phyloP scores from a whole-genome alignment of 2,113 vertebrate species.

The Oreochromis tanganicae region DNA sequence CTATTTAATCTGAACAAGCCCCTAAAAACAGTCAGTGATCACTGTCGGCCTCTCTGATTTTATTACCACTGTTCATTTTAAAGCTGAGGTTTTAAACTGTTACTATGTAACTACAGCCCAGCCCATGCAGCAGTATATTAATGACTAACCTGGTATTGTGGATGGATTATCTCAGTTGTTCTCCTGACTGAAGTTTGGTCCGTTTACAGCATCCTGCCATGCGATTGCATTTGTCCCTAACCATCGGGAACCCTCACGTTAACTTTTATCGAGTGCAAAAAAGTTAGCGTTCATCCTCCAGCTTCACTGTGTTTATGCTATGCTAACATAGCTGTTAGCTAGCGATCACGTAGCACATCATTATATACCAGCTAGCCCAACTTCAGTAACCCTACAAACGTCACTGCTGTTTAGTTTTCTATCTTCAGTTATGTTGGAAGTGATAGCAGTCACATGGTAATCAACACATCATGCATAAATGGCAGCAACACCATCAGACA shows the following conservation, averaged over 20 bases:
- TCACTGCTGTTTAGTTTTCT: too few species aligned
- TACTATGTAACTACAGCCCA: fast-evolving
- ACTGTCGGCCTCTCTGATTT: background rate
- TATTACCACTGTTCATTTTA: fast-evolving
- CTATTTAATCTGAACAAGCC: background rate
- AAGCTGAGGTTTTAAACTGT: background rate
- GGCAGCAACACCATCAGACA: background rate
- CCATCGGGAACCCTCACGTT: fast-evolving
- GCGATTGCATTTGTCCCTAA: fast-evolving
- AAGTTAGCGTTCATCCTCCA: background rate
- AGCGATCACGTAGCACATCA: too few species aligned
- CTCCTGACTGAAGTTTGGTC: background rate
- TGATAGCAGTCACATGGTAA: background rate
- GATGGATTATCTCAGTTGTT: background rate
- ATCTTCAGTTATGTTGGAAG: too few species aligned
- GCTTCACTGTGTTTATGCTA: too few species aligned
- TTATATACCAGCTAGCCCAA: fast-evolving
- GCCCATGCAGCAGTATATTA: too few species aligned
- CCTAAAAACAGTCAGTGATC: fast-evolving
- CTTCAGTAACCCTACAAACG: too few species aligned
- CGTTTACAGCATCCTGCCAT: background rate
- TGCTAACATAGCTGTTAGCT: too few species aligned
- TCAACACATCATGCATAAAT: background rate
- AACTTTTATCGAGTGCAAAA: background rate
- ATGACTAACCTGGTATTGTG: too few species aligned